Conservation (phyloP, 2,113 vertebrate species). For the Laticauda colubrina region DNA sequence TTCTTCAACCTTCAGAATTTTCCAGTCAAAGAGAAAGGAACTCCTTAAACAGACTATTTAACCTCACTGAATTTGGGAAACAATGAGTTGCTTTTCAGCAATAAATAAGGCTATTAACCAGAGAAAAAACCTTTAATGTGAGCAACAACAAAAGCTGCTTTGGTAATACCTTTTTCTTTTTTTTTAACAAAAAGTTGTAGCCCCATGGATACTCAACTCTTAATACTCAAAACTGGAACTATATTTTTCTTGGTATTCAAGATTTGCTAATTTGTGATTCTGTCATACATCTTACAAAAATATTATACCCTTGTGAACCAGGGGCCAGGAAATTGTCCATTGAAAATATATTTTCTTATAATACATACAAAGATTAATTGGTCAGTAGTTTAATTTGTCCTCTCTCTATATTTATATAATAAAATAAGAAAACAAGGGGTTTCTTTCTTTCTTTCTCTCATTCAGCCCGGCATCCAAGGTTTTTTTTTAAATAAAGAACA, state of each 20-base stretch:
- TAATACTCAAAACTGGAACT: not conserved
- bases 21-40: not conserved
- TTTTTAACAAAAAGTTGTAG: not conserved
- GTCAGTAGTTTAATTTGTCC: not conserved
- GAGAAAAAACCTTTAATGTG: not conserved
- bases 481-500: not conserved
- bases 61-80: not conserved
- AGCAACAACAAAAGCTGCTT: not conserved
- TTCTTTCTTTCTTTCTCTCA: not conserved
- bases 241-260: not conserved
- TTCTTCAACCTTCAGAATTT: not conserved
- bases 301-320: not conserved
- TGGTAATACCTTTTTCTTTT: not conserved
- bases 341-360: not conserved
- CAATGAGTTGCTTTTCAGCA: not conserved
- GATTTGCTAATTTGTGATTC: not conserved
- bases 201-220: not conserved
- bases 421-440: not conserved
- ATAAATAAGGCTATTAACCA: not conserved
- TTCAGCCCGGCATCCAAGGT: not conserved
- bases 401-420: not conserved
- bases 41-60: too few species aligned
- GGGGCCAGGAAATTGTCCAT: not conserved
- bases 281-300: not conserved
- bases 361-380: not conserved